Conservation (phyloP, 2,797 vertebrate species). For the Taeniopygia guttata region DNA sequence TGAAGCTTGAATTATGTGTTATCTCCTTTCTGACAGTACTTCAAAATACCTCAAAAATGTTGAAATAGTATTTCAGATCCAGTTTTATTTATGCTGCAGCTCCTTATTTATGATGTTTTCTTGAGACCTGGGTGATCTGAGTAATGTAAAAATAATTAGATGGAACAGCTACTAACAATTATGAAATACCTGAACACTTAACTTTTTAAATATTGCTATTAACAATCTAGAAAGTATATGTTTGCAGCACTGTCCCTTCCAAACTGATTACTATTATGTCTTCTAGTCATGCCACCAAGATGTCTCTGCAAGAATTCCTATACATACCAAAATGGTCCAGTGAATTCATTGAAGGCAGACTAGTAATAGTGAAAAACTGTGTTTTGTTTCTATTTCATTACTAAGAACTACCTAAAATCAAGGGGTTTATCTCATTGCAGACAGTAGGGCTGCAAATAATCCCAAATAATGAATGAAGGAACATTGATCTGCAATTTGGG, state of each 20-base stretch:
- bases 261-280: neutral
- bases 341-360: neutral
- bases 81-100: neutral
- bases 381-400: neutral
- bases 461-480: neutral
- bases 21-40: neutral
- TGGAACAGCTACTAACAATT: neutral
- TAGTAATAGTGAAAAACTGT: neutral
- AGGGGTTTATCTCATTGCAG: neutral
- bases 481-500: neutral
- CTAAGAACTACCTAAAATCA: neutral
- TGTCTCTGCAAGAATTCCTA: neutral
- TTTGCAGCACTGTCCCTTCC: neutral
- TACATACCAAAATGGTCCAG: neutral
- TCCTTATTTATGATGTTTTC: neutral
- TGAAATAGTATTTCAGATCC: neutral
- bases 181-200: neutral
- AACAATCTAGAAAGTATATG: neutral
- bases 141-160: neutral
- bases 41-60: neutral
- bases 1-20: neutral
- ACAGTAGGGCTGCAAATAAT: neutral
- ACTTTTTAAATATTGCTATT: neutral
- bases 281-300: neutral
- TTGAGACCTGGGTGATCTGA: neutral